A percentile compares a stretch with the other conserved stretches of the same genome.
Evolutionary conservation across 2,888 invertebrate species (phyloP).

Genomic region (Sinohyriopsis cumingii): DNA sequence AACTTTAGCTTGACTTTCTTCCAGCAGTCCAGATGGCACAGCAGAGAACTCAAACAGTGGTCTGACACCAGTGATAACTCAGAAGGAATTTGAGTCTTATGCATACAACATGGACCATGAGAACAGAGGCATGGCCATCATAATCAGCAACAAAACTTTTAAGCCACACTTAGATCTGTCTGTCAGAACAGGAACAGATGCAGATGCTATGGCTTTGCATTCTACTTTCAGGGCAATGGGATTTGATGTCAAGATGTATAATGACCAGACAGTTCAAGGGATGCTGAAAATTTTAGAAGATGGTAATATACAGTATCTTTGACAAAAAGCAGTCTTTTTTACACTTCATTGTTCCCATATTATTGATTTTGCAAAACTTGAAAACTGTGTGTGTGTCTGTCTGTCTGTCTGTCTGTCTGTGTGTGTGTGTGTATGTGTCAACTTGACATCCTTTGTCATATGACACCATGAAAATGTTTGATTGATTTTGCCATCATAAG

Average conservation of each 20-base stretch:
- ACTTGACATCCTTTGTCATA: no score
- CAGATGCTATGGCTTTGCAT: constrained; percentile 85
- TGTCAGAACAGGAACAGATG: constrained; percentile 83
- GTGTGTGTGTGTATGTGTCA: no score
- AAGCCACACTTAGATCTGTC: constrained; percentile 69
- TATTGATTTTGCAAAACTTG: no score
- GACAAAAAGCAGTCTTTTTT: no score
- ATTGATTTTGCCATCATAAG: no score
- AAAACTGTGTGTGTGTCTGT: no score
- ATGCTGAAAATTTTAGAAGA: constrained; percentile 80
- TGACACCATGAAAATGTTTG: no score
- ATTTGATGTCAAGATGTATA: constrained; percentile 80
- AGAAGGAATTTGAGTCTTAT: constrained; percentile 45
- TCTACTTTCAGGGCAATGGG: constrained; percentile 76
- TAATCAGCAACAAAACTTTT: constrained; percentile 93
- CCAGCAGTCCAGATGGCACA: no score
- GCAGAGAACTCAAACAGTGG: neutral
- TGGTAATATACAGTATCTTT: constrained; percentile 70
- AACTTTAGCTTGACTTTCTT: no score
- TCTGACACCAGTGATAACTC: constrained; percentile 19
- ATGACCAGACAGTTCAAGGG: constrained; percentile 79
- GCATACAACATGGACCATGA: constrained; percentile 90
- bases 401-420: no score
- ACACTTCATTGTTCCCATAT: no score
- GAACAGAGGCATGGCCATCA: constrained; percentile 86